phyloP scores from a whole-genome alignment of 2,888 invertebrate species.

The Machimus atricapillus region DNA sequence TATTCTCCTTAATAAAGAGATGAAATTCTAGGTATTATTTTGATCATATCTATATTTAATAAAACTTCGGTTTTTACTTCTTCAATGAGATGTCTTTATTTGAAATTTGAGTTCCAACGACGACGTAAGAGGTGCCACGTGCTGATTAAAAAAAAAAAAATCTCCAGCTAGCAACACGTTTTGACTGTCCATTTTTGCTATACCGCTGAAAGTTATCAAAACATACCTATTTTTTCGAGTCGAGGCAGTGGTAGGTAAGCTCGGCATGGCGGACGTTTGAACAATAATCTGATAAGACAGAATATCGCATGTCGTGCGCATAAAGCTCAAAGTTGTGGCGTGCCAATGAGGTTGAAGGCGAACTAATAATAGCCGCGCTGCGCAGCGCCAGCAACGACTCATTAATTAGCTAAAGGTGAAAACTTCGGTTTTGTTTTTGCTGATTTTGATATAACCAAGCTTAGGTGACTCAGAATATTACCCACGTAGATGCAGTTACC shows the following conservation, averaged over 20 bases:
- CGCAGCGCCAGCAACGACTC: slow-evolving; percentile 15
- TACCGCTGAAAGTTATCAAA: neutral
- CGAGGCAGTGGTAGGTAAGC: neutral
- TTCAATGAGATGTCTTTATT: neutral
- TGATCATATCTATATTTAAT: neutral
- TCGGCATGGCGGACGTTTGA: neutral
- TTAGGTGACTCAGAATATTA: slow-evolving; percentile 14
- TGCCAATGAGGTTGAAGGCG: slow-evolving; percentile 32
- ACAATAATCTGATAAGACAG: slow-evolving; percentile 16
- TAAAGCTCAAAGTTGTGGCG: slow-evolving; percentile 5
- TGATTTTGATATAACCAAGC: neutral
- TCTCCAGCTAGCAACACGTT: neutral
- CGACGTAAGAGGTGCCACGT: neutral
- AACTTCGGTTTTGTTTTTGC: neutral
- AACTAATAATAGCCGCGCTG: slow-evolving; percentile 25
- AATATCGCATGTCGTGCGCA: slow-evolving; percentile 16
- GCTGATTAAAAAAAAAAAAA: neutral
- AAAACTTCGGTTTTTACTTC: neutral
- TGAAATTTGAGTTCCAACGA: neutral
- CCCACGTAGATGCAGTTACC: neutral
- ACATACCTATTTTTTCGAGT: neutral
- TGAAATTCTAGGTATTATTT: neutral
- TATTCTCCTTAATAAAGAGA: neutral
- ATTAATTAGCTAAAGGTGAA: slow-evolving; percentile 33
- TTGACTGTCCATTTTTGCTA: neutral